Evolutionary conservation across 2,888 invertebrate genomes (phyloP), one percentile per base, ranked within the genome.

Genomic region (Rotaria sp.): DNA sequence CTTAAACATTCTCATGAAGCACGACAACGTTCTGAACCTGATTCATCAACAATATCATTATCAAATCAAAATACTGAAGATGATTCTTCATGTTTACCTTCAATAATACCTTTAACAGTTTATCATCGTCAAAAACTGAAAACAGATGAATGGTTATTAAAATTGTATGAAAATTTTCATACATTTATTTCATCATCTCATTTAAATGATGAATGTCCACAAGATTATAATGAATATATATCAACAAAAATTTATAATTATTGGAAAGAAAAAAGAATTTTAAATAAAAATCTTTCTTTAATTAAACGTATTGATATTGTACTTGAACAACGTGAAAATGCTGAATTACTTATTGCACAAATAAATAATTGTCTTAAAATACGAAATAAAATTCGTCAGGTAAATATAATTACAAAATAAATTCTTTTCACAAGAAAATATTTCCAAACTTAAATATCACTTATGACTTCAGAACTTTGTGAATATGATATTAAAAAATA

Each of bases 231-330:
- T 45, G 45, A 26, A 45, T 45, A 26, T 41, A 45, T 45, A 45
- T 80, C 80, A n/a, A 80, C 4, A 10, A 45, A 45, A 15, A 80
- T 80, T 45, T 80, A 80, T 75, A 80, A 86, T 45, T 88, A 88
- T 84, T 88, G 88, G 88, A 87, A 84, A 50, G 30, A 87, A 10
- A 88, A 88, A 55, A 67, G 88, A 59, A 67, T 74, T 21, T 48
- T 52, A 24, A 87, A 87, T 67, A 84, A 80, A n/a, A 80, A 80
- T 80, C 21, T 45, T 11, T 45, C 80, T 18, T 35, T 80, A 5
- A 45, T 80, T 45, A 80, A 80, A 45, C 80, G 80, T 45, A 80
- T 80, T 80, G 45, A 80, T 80, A 15, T 13, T 45, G 80, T 80
- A 24, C 80, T 80, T 45, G 80, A 80, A 45, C 80, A 80, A 80